Evolutionary conservation across 2,888 invertebrate genomes (phyloP).

Genomic region (Nebria salina): DNA sequence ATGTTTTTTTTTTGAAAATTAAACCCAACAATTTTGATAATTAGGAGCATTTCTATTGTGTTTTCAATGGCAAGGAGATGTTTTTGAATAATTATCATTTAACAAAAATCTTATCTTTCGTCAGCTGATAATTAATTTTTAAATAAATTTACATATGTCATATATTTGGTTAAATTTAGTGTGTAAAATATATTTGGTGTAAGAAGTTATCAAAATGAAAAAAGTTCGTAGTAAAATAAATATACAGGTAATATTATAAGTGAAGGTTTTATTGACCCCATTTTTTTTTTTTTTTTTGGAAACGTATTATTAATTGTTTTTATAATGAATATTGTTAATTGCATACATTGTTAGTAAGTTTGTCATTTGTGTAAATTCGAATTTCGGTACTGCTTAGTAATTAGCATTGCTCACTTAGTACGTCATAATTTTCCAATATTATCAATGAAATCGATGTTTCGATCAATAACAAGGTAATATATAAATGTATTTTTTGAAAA

Average conservation of each 20-base stretch:
- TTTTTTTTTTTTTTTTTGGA: too few species aligned
- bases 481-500: not conserved
- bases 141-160: not conserved
- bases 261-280: not conserved
- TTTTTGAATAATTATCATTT: not conserved
- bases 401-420: not conserved
- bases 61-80: not conserved
- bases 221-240: not conserved
- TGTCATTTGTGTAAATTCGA: not conserved
- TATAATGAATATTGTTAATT: not conserved
- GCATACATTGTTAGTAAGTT: not conserved
- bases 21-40: not conserved
- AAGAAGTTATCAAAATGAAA: not conserved
- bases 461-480: not conserved
- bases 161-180: not conserved
- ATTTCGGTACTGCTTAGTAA: not conserved
- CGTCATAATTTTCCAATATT: not conserved
- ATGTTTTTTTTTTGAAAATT: not conserved
- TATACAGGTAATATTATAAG: constrained; percentile 4
- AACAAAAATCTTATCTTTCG: not conserved
- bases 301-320: too few species aligned
- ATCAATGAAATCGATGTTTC: not conserved
- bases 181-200: not conserved
- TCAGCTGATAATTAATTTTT: not conserved
- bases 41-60: not conserved